Base-by-base conservation (phyloP, 23 tunicate species). In the Phallusia fumigata region DNA sequence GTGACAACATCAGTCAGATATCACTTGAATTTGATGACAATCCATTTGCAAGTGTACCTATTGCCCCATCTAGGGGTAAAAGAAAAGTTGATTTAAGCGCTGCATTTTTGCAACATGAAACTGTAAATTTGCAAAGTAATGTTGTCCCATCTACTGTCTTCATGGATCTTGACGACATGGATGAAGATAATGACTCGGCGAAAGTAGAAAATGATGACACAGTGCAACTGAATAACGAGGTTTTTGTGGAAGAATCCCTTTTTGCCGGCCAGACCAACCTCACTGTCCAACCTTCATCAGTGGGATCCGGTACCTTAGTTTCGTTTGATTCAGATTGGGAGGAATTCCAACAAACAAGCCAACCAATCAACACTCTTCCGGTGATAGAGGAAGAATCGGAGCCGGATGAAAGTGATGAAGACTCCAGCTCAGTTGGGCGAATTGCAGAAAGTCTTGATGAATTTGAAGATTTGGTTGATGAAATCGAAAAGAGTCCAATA, bases 11-110 rank as follows among this genome's bases (percentile, higher is more conserved):
- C 21, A 82, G 82, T 47, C 78, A 87, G 58, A 52, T 76, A 2
- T 81, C 91, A 3, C 78, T 81, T 75, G 91, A 87, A 44, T 87
- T 87, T 58, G 91, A 87, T 76, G 91, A 87, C 53, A 87, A 81
- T 76, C 91, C 91, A n/a, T 87, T 87, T 35, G 52, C 8, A 35
- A 40, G 32, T 28, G 2, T 35, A 19, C 33, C 26, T 18, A 10
- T 33, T 21, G 69, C 69, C 13, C 69, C 69, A 21, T 16, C 3
- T 21, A 8, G 69, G 15, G 69, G 16, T 1, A 58, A 58, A 16
- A 58, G 28, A 24, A 58, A 24, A 58, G 16, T 58, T 13, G 69
- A 58, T 58, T 22, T 21, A 2, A 19, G 19, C 30, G 77, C 45
- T 30, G 31, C 32, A 65, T 40, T 3, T 10, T 10, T 40, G 47